Conservation (phyloP, 2,888 invertebrate species). For the Drosophila koepferae region DNA sequence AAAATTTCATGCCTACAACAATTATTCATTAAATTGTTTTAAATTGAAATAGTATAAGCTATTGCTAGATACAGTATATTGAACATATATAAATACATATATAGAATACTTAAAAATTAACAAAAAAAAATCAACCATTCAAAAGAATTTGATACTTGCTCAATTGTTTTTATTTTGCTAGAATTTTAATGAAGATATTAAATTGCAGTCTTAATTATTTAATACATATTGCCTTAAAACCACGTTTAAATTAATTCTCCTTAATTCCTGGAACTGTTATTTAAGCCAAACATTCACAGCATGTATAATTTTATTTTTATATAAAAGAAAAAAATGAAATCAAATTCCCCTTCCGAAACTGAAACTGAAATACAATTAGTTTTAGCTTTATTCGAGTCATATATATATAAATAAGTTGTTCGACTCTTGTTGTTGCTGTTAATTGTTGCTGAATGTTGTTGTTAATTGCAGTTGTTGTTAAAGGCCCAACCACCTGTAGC, state of each 20-base stretch:
- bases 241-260: background rate
- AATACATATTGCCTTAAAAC: background rate
- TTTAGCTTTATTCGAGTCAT: conserved; percentile 16
- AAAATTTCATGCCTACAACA: background rate
- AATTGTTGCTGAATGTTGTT: conserved; percentile 64
- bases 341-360: background rate
- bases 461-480: conserved; percentile 69
- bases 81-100: background rate
- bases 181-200: background rate
- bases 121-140: background rate
- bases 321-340: background rate
- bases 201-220: background rate
- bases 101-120: background rate
- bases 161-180: background rate
- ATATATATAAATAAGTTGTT: conserved; percentile 26
- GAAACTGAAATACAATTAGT: conserved; percentile 15
- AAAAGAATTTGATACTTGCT: background rate
- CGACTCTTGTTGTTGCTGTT: conserved; percentile 46
- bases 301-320: background rate
- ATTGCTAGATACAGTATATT: background rate
- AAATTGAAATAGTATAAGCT: background rate
- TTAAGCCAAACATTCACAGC: background rate
- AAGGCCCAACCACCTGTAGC: conserved; percentile 60
- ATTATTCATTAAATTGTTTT: background rate
- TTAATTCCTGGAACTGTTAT: background rate